Base-by-base conservation (phyloP, 2,113 vertebrate species). In the Origma solitaria region DNA sequence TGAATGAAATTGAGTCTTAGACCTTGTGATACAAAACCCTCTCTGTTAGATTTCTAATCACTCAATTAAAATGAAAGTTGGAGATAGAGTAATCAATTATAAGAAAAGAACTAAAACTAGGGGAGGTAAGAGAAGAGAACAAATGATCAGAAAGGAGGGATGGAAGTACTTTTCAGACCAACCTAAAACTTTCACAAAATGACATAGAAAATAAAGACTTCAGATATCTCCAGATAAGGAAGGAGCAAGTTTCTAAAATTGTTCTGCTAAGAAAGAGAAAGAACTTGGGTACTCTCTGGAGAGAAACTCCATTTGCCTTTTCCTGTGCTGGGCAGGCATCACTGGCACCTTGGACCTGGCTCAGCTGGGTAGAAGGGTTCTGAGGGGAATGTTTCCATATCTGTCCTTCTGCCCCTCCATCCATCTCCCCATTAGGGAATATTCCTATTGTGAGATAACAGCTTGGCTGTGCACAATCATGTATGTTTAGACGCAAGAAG, bases 391-490 rank as follows among this genome's bases (percentile, higher is more conserved):
- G 12, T 83, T 75, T 82, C 16, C 53, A 33, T 23, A 3, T 19
- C 24, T 56, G 23, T 49, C 10, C 45, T 71, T 27, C 45, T 69
- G 40, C 9, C 31, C 6, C 27, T 65, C 33, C 21, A 9, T 45
- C 53, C 40, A 7, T 28, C 23, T 87, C 37, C 37, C 54, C 0
- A 0, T 14, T 19, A 21, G 2, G 42, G 23, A 49, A 18, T 14
- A 73, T 22, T 24, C 30, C 30, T 38, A 7, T 10, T 33, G 66
- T 2, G 3, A 33, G 4, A 7, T 37, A 49, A 42, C 27, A 38
- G 1, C 21, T 57, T 50, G 7, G 50, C 33, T 0, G 0, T 30
- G 19, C 24, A 5, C 5, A 15, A n/a, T 42, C 28, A 7, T 16
- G 15, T 25, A 2, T 4, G 22, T 78, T 53, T 38, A 35, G 12